Base-by-base conservation (phyloP, 2,888 invertebrate species). In the Trichacis sp. region DNA sequence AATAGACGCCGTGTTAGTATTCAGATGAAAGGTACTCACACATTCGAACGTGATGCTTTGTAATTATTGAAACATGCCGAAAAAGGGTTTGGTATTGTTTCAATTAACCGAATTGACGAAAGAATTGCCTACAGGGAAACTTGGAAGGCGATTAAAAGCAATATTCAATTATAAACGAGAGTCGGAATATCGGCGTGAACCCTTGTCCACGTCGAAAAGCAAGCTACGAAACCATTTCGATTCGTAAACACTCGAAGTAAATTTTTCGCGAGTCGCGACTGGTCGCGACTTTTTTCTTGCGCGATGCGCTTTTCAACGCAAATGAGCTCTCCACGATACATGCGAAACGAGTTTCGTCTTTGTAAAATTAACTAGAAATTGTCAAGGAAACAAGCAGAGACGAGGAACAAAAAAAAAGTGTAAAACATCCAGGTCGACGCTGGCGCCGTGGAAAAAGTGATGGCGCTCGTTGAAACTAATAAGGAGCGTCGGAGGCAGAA, bases 121-220 rank as follows among this genome's bases (percentile, higher is more conserved):
- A n/a, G 6, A 8, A 2, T 40, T 15, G 19, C 18, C 18, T 1
- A 43, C 11, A 1, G 19, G 3, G 1, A 11, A 19, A 18, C 11
- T 11, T 1, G n/a, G 42, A 15, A 42, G 17, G 15, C 42, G 42
- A 15, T 2, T 2, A 19, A 19, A 43, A n/a, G 2, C 11, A 19
- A 43, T 18, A 43, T n/a, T 9, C 17, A 19, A 43, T 6, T 9
- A 8, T 2, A 15, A 42, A 2, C 19, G 43, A 3, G 11, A 8
- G n/a, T 4, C 17, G 19, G 19, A 43, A 19, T 18, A 18, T 43
- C 11, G n/a, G 1, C 19, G 15, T 43, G 14, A 51, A 56, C 52
- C 62, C 56, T 62, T 62, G 56, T 62, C 62, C 62, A 62, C 52
- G 62, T 54, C 62, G 56, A 52, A 52, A 45, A 51, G 8, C 24